Evolutionary conservation across 2,888 invertebrate species (phyloP), one percentile per base, ranked within the genome.

Genomic region (Maniola hyperantus): DNA sequence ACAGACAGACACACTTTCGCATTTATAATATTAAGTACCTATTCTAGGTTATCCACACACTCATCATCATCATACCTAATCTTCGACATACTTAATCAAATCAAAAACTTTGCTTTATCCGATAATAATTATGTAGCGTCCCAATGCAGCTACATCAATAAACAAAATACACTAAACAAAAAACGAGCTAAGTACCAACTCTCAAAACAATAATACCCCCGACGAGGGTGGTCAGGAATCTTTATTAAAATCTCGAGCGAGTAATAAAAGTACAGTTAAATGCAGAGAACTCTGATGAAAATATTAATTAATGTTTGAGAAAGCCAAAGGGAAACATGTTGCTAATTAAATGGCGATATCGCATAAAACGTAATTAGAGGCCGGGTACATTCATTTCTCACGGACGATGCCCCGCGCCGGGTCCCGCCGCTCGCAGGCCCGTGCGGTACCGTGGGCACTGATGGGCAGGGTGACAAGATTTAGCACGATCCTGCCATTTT

Each of bases 291-390:
- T 87, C 89, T 87, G 89, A 89, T 91, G 90, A 90, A 91, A 91
- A 91, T 91, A 91, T 91, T 91, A 91, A 91, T 91, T 91, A 91
- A 90, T 89, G 90, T 90, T 88, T 87, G 84, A 88, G 87, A 90
- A 91, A n/a, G n/a, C n/a, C n/a, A n/a, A n/a, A 91, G 89, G 87
- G 85, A 88, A 91, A 90, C 90, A 89, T 88, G 89, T 91, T 89
- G 90, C 91, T 91, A 91, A 91, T 91, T 90, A 91, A 91, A 91
- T 88, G 91, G 88, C 91, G 88, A 91, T 91, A 91, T 90, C 88
- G 89, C 86, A 90, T 91, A 89, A 90, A 89, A 87, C 88, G 88
- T 91, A 91, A 91, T 91, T 91, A 91, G 90, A 90, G 91, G 87
- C 80, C 84, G 85, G 85, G 84, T 84, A 82, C 87, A 84, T 89